These are phyloP conservation scores for Nycticorax nycticorax DNA, from an alignment of 2,113 vertebrate species.

Conservation along the genomic window DNA sequence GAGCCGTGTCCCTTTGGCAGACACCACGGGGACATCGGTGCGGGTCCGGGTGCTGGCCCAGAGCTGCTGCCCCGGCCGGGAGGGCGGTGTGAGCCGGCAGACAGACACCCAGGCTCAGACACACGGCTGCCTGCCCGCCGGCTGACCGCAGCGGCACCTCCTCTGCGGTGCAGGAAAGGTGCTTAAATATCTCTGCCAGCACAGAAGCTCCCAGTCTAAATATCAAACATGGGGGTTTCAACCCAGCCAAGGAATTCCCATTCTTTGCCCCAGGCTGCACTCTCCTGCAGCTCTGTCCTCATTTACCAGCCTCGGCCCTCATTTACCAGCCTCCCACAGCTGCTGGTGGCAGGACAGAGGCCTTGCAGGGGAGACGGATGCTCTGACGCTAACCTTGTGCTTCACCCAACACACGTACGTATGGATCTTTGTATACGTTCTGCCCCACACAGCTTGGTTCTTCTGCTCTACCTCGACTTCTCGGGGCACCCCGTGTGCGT, in stretches of 20 bases:
- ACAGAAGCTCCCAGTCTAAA: background rate
- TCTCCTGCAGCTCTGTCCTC: background rate
- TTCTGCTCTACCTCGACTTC: background rate
- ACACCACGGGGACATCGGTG: fast-evolving
- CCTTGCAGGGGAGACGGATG: background rate
- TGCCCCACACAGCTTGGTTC: background rate
- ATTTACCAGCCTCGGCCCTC: background rate
- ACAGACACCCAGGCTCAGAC: background rate
- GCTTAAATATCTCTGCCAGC: background rate
- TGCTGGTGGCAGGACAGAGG: background rate
- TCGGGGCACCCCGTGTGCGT: background rate
- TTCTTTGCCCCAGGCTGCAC: background rate
- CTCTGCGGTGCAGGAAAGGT: background rate
- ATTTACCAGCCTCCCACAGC: background rate
- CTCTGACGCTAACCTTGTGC: background rate
- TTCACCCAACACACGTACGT: background rate
- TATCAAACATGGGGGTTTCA: background rate
- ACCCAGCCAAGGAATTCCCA: background rate
- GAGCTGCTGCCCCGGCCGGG: too few species aligned
- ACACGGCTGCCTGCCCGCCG: background rate
- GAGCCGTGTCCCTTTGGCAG: background rate
- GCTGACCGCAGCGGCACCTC: background rate
- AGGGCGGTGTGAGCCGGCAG: fast-evolving
- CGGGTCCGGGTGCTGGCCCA: background rate
- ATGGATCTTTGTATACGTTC: background rate